These are phyloP conservation scores for Caenorhabditis imperialis DNA, from an alignment of 2,888 invertebrate genomes.

Conservation along the genomic window DNA sequence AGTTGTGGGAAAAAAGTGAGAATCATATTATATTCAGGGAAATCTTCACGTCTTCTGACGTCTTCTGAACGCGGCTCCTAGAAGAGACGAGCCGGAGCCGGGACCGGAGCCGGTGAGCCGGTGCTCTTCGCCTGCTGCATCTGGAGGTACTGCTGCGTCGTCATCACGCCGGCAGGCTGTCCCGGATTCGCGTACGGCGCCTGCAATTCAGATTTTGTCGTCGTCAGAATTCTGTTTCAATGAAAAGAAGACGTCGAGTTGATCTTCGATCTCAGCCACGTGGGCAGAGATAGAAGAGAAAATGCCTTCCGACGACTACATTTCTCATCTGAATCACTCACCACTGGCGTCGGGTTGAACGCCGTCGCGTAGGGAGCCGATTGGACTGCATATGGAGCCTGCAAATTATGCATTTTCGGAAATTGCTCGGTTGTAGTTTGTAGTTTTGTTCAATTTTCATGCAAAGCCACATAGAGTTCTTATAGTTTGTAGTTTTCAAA, in stretches of 20 bases:
- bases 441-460: no score
- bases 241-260: no score
- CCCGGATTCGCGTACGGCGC: slow-evolving; percentile 18
- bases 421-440: no score
- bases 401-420: slow-evolving; percentile 6
- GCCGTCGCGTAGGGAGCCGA: slow-evolving; percentile 38
- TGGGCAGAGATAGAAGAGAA: background rate
- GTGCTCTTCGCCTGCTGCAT: slow-evolving; percentile 21
- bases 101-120: slow-evolving; percentile 34
- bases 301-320: background rate
- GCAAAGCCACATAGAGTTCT: no score
- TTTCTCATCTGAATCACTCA: slow-evolving; percentile 3
- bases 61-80: background rate
- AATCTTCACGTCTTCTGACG: background rate
- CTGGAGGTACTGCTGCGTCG: slow-evolving; percentile 47
- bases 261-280: slow-evolving; percentile 31
- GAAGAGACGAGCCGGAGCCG: slow-evolving; percentile 29
- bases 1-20: slow-evolving; percentile 6
- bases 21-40: slow-evolving; percentile 2
- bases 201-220: slow-evolving; percentile 13
- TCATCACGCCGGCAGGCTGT: slow-evolving; percentile 35
- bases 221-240: no score
- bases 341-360: slow-evolving; percentile 18
- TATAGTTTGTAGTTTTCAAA: no score
- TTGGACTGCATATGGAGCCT: slow-evolving; percentile 58